Conservation (phyloP, 2,888 invertebrate species). For the Gastracanthus pulcherrimus region DNA sequence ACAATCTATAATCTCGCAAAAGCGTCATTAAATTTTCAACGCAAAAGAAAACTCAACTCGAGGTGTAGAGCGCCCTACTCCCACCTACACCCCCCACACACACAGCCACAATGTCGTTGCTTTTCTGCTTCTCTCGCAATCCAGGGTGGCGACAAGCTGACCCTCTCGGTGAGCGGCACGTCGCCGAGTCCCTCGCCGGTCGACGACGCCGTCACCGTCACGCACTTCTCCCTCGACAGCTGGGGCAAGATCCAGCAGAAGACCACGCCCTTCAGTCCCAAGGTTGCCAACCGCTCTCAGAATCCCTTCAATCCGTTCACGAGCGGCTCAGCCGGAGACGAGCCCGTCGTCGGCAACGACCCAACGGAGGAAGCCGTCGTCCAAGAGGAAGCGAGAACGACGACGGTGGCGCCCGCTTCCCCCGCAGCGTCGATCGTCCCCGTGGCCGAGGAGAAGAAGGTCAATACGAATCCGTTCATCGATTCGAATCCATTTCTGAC, state of each 20-base stretch:
- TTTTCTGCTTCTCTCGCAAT: constrained; percentile 65
- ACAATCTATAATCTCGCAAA: too few species aligned
- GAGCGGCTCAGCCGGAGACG: constrained; percentile 61
- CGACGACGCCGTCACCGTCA: constrained; percentile 81
- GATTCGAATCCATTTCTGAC: constrained; percentile 77
- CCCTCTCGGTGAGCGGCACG: constrained; percentile 82
- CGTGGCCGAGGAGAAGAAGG: constrained; percentile 68
- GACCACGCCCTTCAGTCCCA: constrained; percentile 72
- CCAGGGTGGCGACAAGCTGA: constrained; percentile 85
- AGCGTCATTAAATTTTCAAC: too few species aligned
- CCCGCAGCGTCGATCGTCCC: not conserved
- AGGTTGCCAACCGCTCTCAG: constrained; percentile 72
- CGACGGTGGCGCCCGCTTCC: constrained; percentile 14
- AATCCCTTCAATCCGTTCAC: constrained; percentile 77
- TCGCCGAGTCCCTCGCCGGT: constrained; percentile 65
- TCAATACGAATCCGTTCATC: constrained; percentile 78
- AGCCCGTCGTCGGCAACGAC: constrained; percentile 30
- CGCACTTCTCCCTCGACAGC: constrained; percentile 79
- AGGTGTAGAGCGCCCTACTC: constrained; percentile 54
- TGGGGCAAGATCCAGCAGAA: constrained; percentile 79
- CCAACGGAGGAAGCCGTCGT: constrained; percentile 39
- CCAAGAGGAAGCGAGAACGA: constrained; percentile 56
- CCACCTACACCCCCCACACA: too few species aligned
- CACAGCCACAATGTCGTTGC: constrained; percentile 63
- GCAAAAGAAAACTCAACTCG: constrained; percentile 37